Evolutionary conservation across 2,113 vertebrate species (phyloP).

Genomic region (Percopsis transmontana): DNA sequence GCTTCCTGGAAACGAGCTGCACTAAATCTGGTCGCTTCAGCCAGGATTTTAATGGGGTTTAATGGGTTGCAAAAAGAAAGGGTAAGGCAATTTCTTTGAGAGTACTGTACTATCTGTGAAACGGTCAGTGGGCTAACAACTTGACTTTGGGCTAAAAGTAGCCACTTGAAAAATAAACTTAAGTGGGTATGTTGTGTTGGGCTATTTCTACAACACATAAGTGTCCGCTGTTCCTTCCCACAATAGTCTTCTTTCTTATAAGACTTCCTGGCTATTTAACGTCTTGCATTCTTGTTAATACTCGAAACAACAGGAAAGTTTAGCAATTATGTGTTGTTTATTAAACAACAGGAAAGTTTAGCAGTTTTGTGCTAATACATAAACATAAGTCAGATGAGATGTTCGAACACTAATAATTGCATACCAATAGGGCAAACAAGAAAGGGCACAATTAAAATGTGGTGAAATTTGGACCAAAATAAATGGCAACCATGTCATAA

Average conservation of each 20-base stretch:
- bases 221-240: not conserved
- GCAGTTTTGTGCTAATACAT: not conserved
- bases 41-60: conserved; percentile 11
- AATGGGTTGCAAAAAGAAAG: conserved; percentile 18
- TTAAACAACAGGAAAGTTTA: not conserved
- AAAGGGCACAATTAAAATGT: conserved; percentile 24
- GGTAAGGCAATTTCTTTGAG: conserved; percentile 23
- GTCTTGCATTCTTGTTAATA: not conserved
- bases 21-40: not conserved
- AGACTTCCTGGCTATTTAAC: not conserved
- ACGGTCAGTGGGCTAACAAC: conserved; percentile 12
- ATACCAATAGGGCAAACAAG: conserved; percentile 1
- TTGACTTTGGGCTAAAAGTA: conserved; percentile 18
- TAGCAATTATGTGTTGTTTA: not conserved
- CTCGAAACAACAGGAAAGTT: not conserved
- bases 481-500: conserved; percentile 30
- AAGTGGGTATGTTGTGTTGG: too few species aligned
- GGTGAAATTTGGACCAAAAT: conserved; percentile 14
- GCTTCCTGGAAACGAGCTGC: not conserved
- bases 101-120: conserved; percentile 12
- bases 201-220: not conserved
- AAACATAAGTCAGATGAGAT: too few species aligned
- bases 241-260: not conserved
- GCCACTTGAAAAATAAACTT: conserved; percentile 19
- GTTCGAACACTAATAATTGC: too few species aligned